Evolutionary conservation across 2,888 invertebrate genomes (phyloP), one percentile per base, ranked within the genome.

Genomic region (Incurvaria masculella): DNA sequence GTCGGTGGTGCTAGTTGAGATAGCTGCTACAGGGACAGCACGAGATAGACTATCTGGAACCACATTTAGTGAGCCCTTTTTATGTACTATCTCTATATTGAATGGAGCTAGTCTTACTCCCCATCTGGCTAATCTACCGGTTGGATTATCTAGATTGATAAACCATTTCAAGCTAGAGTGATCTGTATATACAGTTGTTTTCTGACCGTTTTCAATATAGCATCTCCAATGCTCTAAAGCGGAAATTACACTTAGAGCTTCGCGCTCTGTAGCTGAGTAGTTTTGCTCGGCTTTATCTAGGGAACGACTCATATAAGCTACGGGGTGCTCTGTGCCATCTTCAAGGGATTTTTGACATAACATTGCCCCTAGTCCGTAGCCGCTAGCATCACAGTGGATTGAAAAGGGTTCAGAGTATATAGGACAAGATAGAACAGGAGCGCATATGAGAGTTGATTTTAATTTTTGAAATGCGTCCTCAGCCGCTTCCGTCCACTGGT

Each of bases 371-470:
- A 33, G 8, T 8, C 33, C 33, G 14, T 14, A 33, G 4, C 17
- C 23, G 21, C 43, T 43, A 16, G 43, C 43, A n/a, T 43, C 43
- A 1, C 54, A 52, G 27, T 57, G 56, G 0, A 57, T 49, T 17
- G 52, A 48, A 44, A 58, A 57, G 2, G 55, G 54, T 17, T 47
- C 5, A 8, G 19, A 3, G 16, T 49, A 56, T 41, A 52, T 42
- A 2, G 58, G 56, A 17, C 21, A 43, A 17, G 23, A 21, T 10
- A 43, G 5, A 6, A 43, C 23, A 10, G 43, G 18, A 21, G 43
- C 23, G 21, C 8, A 17, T 4, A 43, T 16, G 16, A 43, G 43
- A n/a, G 18, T 14, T 21, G 16, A 14, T 5, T 17, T 43, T 5
- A 43, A 21, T 21, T 21, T 43, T 2, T 20, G 18, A 21, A 43